Base-by-base conservation (phyloP, 2,888 invertebrate genomes). In the Agonopterix alstromeriana region DNA sequence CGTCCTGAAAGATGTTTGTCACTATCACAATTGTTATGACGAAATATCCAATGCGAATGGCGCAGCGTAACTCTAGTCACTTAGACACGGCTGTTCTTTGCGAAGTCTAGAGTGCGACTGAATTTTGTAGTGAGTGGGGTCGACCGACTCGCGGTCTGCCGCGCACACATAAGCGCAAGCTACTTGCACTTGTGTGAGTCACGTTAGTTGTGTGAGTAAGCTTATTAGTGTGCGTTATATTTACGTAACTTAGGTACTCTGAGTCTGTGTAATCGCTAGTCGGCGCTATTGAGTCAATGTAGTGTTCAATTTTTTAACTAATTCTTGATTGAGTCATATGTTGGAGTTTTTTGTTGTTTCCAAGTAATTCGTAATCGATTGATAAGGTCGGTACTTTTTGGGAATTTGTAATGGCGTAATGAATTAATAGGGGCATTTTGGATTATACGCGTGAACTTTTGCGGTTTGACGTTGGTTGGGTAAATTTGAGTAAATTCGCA, bases 121-220 rank as follows among this genome's bases (percentile, higher is more conserved):
- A 84, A 76, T 67, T 77, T 77, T 79, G 86, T 86, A 85, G 88
- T 80, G 88, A 86, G 88, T 80, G 88, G 87, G 88, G 86, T 82
- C 82, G 81, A 63, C 63, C 67, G 78, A 79, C 71, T 76, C 73
- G 80, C 76, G 73, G 79, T 71, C 76, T 76, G 80, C 72, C 71
- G 53, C 71, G 60, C 83, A 53, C 85, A 82, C 83, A 82, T 76
- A 49, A 35, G 1, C 56, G 50, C 50, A 52, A 3, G 36, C 0
- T 36, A 35, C 51, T 36, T 35, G 51, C 17, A 17, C 35, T 35
- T 52, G 81, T 81, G 79, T 78, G 80, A n/a, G 80, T 68, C 57
- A 17, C 12, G 42, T 43, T 40, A 14, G 8, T 42, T 52, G 60
- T 59, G 54, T 56, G 57, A 45, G 49, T 58, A 10, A 27, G 27